These are phyloP conservation scores for Callocephalon fimbriatum DNA, from an alignment of 2,113 vertebrate genomes.

Conservation along the genomic window DNA sequence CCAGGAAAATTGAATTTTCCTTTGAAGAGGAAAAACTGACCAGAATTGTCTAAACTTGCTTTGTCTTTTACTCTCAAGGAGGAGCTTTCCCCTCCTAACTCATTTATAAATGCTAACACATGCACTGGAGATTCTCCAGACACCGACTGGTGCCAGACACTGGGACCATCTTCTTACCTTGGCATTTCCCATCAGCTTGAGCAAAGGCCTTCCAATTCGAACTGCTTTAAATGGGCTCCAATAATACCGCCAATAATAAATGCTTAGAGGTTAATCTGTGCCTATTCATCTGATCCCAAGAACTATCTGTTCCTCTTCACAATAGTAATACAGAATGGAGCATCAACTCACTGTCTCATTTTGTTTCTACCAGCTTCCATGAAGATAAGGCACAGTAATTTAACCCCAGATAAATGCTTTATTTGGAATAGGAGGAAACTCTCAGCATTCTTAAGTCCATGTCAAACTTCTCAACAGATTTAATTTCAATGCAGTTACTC, in stretches of 20 bases:
- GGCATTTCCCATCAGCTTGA: slow-evolving; percentile 24
- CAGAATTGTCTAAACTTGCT: neutral
- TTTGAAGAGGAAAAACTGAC: neutral
- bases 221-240: slow-evolving; percentile 17
- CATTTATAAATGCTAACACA: neutral
- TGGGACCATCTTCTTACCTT: slow-evolving; percentile 16
- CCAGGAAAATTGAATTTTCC: neutral
- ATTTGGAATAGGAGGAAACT: neutral
- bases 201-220: slow-evolving; percentile 21
- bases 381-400: neutral
- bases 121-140: neutral
- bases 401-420: neutral
- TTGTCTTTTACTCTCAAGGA: neutral
- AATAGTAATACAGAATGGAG: neutral
- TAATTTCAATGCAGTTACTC: neutral
- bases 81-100: neutral
- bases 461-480: neutral
- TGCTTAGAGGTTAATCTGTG: slow-evolving; percentile 15
- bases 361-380: neutral
- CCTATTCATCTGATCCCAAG: neutral
- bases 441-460: neutral
- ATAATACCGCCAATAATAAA: neutral
- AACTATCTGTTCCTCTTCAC: neutral
- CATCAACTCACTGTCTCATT: neutral
- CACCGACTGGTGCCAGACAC: neutral